Conservation (phyloP, 2,888 invertebrate genomes). For the Noctua janthe region DNA sequence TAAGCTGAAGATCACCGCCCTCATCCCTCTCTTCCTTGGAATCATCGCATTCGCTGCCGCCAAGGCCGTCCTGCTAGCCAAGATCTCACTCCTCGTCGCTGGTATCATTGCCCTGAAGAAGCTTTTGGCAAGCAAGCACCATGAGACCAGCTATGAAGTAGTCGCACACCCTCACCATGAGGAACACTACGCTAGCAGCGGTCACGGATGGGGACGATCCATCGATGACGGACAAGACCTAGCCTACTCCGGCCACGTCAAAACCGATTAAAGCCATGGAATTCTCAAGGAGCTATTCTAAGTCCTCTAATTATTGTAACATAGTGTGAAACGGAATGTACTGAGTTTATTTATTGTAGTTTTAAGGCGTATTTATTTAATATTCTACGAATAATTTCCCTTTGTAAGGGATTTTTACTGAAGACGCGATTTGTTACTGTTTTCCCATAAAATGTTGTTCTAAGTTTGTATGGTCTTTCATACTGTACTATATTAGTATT, state of each 20-base stretch:
- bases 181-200: slow-evolving; percentile 87
- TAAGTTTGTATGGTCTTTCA: slow-evolving; percentile 85
- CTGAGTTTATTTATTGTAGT: slow-evolving; percentile 83
- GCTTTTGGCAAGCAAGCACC: slow-evolving; percentile 92
- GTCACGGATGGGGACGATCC: slow-evolving; percentile 92
- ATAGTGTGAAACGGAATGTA: slow-evolving; percentile 67
- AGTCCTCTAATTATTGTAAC: slow-evolving; percentile 70
- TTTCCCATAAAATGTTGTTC: slow-evolving; percentile 85
- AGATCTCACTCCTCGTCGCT: slow-evolving; percentile 94
- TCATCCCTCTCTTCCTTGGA: slow-evolving; percentile 94
- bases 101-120: slow-evolving; percentile 93
- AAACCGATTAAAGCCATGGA: slow-evolving; percentile 78
- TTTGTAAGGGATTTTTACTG: slow-evolving; percentile 81
- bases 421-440: slow-evolving; percentile 80
- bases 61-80: slow-evolving; percentile 95
- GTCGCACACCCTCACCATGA: slow-evolving; percentile 92
- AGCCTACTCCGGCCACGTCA: slow-evolving; percentile 90
- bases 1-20: slow-evolving; percentile 94
- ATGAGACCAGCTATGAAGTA: slow-evolving; percentile 94
- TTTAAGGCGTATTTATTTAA: slow-evolving; percentile 84
- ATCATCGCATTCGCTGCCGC: slow-evolving; percentile 95
- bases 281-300: slow-evolving; percentile 71
- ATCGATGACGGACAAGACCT: slow-evolving; percentile 90
- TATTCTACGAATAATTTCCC: slow-evolving; percentile 82
- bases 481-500: slow-evolving; percentile 88